A percentile compares a stretch with the other conserved stretches of the same genome.
Conservation (phyloP, 2,888 invertebrate species). For the Erebia palarica region DNA sequence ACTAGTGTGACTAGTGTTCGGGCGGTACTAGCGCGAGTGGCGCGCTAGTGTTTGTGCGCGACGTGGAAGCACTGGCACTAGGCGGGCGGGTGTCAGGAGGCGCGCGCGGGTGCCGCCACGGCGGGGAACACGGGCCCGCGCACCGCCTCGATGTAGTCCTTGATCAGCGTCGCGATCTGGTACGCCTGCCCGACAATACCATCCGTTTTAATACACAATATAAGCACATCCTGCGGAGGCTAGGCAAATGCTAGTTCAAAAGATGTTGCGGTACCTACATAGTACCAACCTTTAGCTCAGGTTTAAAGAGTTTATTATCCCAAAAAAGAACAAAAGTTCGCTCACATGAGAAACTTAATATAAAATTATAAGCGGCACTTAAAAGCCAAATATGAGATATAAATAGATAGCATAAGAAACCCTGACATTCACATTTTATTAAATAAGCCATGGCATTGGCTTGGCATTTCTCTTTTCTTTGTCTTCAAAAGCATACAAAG, state of each 20-base stretch:
- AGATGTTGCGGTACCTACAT: no score
- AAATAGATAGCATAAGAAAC: no score
- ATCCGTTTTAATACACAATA: background rate
- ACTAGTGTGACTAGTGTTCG: background rate
- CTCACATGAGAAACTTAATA: no score
- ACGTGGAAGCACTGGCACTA: constrained; percentile 83
- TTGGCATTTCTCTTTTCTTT: no score
- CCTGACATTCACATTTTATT: no score
- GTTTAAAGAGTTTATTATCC: no score
- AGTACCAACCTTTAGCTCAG: no score
- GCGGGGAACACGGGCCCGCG: constrained; percentile 78
- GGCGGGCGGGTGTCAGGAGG: constrained; percentile 75
- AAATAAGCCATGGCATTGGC: no score
- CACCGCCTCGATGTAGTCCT: constrained; percentile 88
- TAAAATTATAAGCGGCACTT: no score
- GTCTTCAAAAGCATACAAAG: no score
- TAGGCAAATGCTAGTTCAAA: background rate
- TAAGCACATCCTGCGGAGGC: background rate
- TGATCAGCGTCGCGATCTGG: constrained; percentile 95
- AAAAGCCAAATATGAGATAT: no score
- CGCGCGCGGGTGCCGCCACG: constrained; percentile 53
- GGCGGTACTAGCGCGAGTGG: constrained; percentile 8
- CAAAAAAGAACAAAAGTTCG: no score
- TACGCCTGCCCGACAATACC: constrained; percentile 85
- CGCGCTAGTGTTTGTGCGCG: constrained; percentile 49